Conservation (phyloP, 2,797 vertebrate genomes). For the Micrastur ruficollis region DNA sequence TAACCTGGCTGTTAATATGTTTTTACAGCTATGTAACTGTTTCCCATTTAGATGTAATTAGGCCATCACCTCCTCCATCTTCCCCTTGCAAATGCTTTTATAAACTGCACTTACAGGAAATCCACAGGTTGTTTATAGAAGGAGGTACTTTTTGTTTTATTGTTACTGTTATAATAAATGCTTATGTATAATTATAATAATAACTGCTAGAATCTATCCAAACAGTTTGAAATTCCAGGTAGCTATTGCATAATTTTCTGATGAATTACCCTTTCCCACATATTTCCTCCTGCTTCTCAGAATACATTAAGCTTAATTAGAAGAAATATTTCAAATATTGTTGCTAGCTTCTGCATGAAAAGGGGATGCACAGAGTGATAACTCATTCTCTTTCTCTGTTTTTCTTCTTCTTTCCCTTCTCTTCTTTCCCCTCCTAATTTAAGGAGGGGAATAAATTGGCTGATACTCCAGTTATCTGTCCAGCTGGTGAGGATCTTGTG, state of each 20-base stretch:
- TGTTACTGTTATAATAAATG: background rate
- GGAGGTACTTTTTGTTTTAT: background rate
- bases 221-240: background rate
- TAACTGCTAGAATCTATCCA: background rate
- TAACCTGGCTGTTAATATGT: background rate
- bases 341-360: background rate
- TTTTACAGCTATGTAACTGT: background rate
- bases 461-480: slow-evolving; percentile 21
- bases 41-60: background rate
- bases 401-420: background rate
- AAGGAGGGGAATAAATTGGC: slow-evolving; percentile 54
- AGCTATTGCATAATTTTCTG: background rate
- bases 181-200: background rate
- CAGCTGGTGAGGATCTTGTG: slow-evolving; percentile 64
- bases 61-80: background rate
- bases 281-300: background rate
- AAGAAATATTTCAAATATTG: background rate
- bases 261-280: background rate
- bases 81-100: background rate
- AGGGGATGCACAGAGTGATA: background rate
- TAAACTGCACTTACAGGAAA: background rate
- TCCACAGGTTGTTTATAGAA: background rate
- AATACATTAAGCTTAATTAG: background rate
- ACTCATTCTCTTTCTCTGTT: background rate
- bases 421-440: background rate